Evolutionary conservation across 2,888 invertebrate species (phyloP).

Genomic region (Eueremaeus valkanovi): DNA sequence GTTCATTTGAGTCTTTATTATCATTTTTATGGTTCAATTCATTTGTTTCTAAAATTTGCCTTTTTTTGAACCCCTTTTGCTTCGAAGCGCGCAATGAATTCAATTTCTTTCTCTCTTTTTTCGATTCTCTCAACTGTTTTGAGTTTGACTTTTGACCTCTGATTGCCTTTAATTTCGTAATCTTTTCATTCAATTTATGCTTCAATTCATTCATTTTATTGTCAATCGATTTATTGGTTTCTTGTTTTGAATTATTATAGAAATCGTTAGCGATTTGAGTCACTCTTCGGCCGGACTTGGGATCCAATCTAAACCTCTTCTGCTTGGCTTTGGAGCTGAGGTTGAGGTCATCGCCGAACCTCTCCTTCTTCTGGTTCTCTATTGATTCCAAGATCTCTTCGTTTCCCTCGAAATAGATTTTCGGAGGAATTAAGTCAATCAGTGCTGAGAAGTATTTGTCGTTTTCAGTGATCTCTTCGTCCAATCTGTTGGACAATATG

Average conservation of each 20-base stretch:
- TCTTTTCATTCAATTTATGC: constrained; percentile 35
- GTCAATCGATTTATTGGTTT: constrained; percentile 32
- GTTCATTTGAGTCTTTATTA: not conserved
- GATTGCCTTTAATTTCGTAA: constrained; percentile 11
- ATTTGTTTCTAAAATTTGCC: not conserved
- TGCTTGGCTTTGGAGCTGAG: constrained; percentile 35
- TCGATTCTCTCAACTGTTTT: not conserved
- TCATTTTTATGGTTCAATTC: not conserved
- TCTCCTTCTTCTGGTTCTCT: constrained; percentile 24
- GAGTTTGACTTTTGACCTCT: constrained; percentile 13
- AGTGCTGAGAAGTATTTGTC: constrained; percentile 28
- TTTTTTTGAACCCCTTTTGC: constrained; percentile 10
- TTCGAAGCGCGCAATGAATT: constrained; percentile 15
- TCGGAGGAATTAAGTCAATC: constrained; percentile 40
- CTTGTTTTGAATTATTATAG: not conserved
- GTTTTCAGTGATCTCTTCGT: not conserved
- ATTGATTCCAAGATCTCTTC: constrained; percentile 35
- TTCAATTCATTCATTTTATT: constrained; percentile 39
- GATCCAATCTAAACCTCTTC: constrained; percentile 38
- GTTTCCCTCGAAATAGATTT: constrained; percentile 37
- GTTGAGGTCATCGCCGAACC: constrained; percentile 14
- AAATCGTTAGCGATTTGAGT: constrained; percentile 34
- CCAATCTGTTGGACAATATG: not conserved
- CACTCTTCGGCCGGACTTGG: constrained; percentile 13
- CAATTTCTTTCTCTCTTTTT: constrained; percentile 10